Base-by-base conservation (phyloP, 2,797 vertebrate species). In the Oreochromis grahami region DNA sequence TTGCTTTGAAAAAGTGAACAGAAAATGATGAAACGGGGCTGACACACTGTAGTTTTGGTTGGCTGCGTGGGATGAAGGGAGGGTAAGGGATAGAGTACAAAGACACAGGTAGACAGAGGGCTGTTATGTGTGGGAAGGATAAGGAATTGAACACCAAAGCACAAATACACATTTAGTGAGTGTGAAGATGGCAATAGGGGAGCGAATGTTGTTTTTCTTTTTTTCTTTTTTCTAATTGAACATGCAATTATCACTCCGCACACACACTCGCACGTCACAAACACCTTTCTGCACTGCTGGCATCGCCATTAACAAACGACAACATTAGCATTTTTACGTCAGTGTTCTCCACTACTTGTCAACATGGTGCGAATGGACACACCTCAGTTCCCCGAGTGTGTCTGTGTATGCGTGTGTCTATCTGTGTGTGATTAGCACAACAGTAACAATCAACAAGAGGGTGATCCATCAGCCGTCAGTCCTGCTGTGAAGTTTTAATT, bases 401-500 rank as follows among this genome's bases (percentile, higher is more conserved):
- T 45, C 14, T 19, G 32, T 84, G 84, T n/a, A 51, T 58, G 83
- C 53, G 63, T 21, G 26, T 56, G 53, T 41, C 36, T 86, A 15
- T 65, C 77, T 72, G 36, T 60, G 86, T 80, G 81, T 76, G 89
- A 94, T 93, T 93, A 94, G 90, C 82, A 68, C 92, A 90, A 86
- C 83, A 91, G 93, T 92, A 94, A 93, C 94, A 94, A 93, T 94
- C 95, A 96, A 95, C 95, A 94, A 95, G 94, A 93, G 92, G 86
- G 91, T 92, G 87, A 96, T 96, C 94, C 90, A 95, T 96, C 96
- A 96, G 88, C 86, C 90, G 91, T 96, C 96, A 95, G 91, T 81
- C 87, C 89, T 50, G 90, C 92, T 94, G 94, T 93, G 93, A 95
- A 95, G 93, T 95, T 96, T 96, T 96, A 96, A 96, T 96, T 96